Evolutionary conservation across 2,888 invertebrate genomes (phyloP).

Genomic region (Epirrhoe tristata): DNA sequence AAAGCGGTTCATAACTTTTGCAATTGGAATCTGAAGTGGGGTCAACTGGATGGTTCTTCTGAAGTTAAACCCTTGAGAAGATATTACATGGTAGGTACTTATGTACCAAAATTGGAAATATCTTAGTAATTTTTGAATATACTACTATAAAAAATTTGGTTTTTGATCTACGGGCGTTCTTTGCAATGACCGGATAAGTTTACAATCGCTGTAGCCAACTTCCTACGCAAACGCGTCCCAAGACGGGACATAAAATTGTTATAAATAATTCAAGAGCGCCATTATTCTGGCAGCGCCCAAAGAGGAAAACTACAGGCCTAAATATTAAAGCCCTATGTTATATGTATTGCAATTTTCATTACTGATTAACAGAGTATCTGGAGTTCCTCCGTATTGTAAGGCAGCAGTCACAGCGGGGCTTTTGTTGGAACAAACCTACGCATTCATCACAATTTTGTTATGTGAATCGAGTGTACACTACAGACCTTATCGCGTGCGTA

Average conservation of each 20-base stretch:
- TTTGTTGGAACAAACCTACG: neutral
- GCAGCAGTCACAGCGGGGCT: neutral
- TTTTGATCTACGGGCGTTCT: neutral
- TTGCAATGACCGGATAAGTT: neutral
- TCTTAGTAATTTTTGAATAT: too few relatives aligned
- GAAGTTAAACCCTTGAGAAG: too few relatives aligned
- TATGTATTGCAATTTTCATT: slow-evolving; percentile 85
- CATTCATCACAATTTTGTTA: neutral
- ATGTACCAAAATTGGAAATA: too few relatives aligned
- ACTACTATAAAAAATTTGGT: too few relatives aligned
- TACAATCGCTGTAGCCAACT: slow-evolving; percentile 20
- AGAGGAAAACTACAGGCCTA: slow-evolving; percentile 74
- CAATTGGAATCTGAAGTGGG: too few relatives aligned
- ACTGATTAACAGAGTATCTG: slow-evolving; percentile 76
- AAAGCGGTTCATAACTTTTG: too few relatives aligned
- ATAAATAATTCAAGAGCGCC: slow-evolving; percentile 79
- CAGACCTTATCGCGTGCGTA: neutral
- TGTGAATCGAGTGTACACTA: neutral
- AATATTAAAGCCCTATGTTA: slow-evolving; percentile 81
- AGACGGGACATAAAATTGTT: slow-evolving; percentile 77
- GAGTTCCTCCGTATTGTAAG: slow-evolving; percentile 33
- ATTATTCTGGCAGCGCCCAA: slow-evolving; percentile 69
- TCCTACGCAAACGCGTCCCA: slow-evolving; percentile 39
- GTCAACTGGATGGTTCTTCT: too few relatives aligned
- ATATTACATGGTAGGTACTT: too few relatives aligned